Base-by-base conservation (phyloP, 2,888 invertebrate species). In the Pocota personata region DNA sequence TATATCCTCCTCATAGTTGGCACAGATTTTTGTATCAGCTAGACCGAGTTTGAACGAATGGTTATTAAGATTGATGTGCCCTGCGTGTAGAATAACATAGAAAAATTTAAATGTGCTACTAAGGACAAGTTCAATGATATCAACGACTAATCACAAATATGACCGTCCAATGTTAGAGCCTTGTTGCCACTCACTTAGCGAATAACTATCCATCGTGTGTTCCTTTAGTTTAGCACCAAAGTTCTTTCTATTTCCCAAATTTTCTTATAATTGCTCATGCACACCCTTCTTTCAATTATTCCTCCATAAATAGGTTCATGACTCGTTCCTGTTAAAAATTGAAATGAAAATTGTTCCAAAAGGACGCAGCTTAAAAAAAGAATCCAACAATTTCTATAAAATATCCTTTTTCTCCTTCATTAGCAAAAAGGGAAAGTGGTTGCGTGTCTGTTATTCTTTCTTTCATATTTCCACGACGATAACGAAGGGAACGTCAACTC, bases 401-500 rank as follows among this genome's bases (percentile, higher is more conserved):
- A 62, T 37, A 73, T 50, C 60, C 52, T 27, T 60, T 46, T 72
- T 35, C 60, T 21, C 35, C 32, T 71, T 58, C 58, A 72, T 72
- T 72, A 60, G 24, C 37, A 48, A 48, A 46, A 14, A 40, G 4
- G n/a, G 57, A 40, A 52, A 32, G 52, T 40, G 40, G 43, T 64
- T 52, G 40, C 32, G 52, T 40, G 14, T 32, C 19, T 30, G 52
- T 35, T 12, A 21, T n/a, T 8, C n/a, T 3, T 32, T 27, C 27
- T 14, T n/a, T 21, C 32, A 8, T n/a, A 27, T 43, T 21, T 40
- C 46, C 21, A 8, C 58, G 24, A 48, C 30, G 50, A 58, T 67
- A 77, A 67, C 66, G 37, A 67, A 66, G 55, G 37, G 19, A 66
- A 57, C 58, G 48, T 48, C 67, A 77, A 58, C 24, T 35, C 48